Evolutionary conservation across 2,113 vertebrate genomes (phyloP).

Genomic region (Scytalopus superciliaris): DNA sequence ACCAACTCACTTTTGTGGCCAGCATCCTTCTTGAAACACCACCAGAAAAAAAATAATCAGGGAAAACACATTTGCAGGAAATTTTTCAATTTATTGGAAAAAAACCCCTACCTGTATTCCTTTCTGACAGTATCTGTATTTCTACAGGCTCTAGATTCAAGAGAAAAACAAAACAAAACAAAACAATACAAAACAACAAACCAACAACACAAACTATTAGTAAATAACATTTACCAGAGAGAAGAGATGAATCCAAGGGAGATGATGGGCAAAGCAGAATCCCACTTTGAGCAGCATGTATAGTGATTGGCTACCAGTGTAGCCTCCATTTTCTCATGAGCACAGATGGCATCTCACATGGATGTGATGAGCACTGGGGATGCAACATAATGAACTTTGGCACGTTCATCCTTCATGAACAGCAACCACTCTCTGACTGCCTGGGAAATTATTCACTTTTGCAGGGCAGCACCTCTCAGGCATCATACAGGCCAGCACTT

Average conservation of each 20-base stretch:
- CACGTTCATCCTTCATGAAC: background rate
- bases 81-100: background rate
- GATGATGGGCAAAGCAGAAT: background rate
- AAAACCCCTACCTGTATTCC: accelerated
- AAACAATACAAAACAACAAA: too few relatives aligned
- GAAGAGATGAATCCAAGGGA: background rate
- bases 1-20: background rate
- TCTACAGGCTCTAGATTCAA: background rate
- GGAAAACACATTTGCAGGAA: background rate
- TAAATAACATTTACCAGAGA: background rate
- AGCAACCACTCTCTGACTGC: background rate
- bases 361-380: background rate
- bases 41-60: background rate
- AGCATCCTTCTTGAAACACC: background rate
- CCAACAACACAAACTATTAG: background rate
- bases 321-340: background rate
- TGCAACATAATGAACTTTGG: background rate
- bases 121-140: background rate
- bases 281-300: background rate
- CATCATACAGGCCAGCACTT: background rate
- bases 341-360: background rate
- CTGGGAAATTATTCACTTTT: background rate
- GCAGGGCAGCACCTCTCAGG: background rate
- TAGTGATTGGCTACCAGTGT: background rate
- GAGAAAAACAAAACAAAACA: background rate